Percentiles rank a stretch among this genome's conserved stretches.
These are phyloP conservation scores for Lycaena phlaeas DNA, from an alignment of 2,888 invertebrate species.

Conservation along the genomic window DNA sequence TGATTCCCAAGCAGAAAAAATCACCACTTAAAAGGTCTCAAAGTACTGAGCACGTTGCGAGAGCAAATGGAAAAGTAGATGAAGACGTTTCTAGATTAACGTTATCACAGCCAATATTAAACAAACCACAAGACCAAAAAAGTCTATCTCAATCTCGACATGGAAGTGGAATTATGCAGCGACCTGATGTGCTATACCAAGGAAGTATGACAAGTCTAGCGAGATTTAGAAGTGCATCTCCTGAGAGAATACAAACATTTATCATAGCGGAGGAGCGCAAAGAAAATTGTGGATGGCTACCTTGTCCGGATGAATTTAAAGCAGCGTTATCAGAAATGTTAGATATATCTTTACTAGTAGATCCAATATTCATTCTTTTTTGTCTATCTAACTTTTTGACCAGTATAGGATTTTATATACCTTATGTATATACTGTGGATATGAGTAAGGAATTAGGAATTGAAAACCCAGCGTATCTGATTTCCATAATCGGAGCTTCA, in stretches of 20 bases:
- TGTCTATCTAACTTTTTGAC: conserved; percentile 95
- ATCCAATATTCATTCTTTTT: conserved; percentile 91
- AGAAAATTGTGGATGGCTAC: conserved; percentile 72
- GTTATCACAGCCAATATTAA: conserved; percentile 80
- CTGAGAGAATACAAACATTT: conserved; percentile 44
- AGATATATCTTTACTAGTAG: conserved; percentile 86
- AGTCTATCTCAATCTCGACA: conserved; percentile 46
- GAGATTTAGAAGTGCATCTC: conserved; percentile 60
- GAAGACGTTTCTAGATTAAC: conserved; percentile 72
- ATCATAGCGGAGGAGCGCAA: conserved; percentile 50
- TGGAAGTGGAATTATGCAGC: conserved; percentile 84
- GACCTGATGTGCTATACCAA: conserved; percentile 92
- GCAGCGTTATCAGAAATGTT: conserved; percentile 86
- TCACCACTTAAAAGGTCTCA: conserved; percentile 70
- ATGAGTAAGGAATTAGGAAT: conserved; percentile 78
- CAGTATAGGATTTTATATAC: conserved; percentile 95
- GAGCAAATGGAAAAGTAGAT: conserved; percentile 50
- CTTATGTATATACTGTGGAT: conserved; percentile 88
- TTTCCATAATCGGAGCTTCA: conserved; percentile 88
- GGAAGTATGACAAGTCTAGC: conserved; percentile 78
- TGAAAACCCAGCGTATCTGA: conserved; percentile 77
- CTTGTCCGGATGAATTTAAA: conserved; percentile 79
- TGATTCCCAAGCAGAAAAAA: conserved; percentile 49
- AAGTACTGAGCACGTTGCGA: conserved; percentile 69
- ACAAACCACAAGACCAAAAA: conserved; percentile 56